phyloP scores from a whole-genome alignment of 1,140 invertebrate species.

The Physella acuta region DNA sequence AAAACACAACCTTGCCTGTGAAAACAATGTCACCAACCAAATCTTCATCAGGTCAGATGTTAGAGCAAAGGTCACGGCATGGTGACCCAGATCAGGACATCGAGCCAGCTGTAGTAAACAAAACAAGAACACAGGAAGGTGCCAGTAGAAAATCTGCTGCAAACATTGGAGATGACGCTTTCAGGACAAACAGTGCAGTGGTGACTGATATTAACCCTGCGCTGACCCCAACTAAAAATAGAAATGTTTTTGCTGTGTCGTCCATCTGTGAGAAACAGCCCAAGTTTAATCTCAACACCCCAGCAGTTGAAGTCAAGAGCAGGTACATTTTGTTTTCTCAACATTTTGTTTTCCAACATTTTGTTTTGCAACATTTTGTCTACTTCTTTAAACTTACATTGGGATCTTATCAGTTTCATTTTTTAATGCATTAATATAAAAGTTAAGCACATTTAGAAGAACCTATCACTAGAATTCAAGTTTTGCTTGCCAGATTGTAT shows the following conservation, averaged over 20 bases:
- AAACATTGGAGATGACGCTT: constrained; percentile 15
- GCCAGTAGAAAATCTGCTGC: neutral
- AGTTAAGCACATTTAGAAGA: neutral
- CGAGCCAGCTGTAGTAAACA: neutral
- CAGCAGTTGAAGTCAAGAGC: constrained; percentile 26
- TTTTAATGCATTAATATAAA: neutral
- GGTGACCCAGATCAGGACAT: neutral
- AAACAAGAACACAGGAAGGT: neutral
- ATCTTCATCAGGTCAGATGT: neutral
- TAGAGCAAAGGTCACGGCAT: neutral
- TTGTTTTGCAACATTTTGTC: neutral
- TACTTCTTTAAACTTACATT: neutral
- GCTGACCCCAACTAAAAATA: neutral
- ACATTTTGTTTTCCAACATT: neutral
- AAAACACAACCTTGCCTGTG: neutral
- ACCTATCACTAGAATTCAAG: neutral
- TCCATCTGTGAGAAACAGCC: neutral
- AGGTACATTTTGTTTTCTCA: constrained; percentile 24
- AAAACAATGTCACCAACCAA: neutral
- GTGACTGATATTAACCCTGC: neutral
- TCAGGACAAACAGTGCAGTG: neutral
- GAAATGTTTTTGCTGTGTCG: constrained; percentile 27
- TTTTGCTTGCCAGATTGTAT: neutral
- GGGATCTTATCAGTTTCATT: neutral
- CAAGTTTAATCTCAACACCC: constrained; percentile 25